phyloP scores from a whole-genome alignment of 2,888 invertebrate species.

The Drosophila engyochracea region DNA sequence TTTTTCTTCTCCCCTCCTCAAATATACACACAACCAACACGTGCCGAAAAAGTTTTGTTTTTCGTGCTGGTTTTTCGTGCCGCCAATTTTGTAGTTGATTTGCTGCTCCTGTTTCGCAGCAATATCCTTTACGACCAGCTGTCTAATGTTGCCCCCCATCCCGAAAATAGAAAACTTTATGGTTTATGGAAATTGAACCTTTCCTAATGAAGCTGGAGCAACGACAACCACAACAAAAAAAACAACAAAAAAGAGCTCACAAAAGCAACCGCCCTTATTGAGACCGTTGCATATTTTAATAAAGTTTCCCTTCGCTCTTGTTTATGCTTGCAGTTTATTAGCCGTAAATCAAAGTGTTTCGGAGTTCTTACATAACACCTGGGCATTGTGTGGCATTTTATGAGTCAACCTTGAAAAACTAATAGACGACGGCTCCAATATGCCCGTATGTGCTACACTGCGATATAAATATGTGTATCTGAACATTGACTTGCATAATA shows the following conservation, averaged over 20 bases:
- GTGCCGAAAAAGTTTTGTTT: slow-evolving; percentile 54
- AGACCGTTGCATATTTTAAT: slow-evolving; percentile 77
- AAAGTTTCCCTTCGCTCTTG: slow-evolving; percentile 58
- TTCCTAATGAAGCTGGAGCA: slow-evolving; percentile 65
- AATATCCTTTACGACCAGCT: slow-evolving; percentile 67
- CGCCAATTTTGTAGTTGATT: slow-evolving; percentile 65
- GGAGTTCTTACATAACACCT: slow-evolving; percentile 61
- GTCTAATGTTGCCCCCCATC: slow-evolving; percentile 52
- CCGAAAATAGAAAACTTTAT: slow-evolving; percentile 55
- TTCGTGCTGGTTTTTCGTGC: slow-evolving; percentile 20
- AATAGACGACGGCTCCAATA: slow-evolving; percentile 15
- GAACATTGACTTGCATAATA: not conserved
- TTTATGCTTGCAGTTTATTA: slow-evolving; percentile 73
- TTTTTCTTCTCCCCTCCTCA: slow-evolving; percentile 31
- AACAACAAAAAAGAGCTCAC: not conserved
- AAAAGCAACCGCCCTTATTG: slow-evolving; percentile 27
- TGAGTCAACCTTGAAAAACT: slow-evolving; percentile 41
- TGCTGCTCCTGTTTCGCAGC: slow-evolving; percentile 55
- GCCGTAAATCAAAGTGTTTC: slow-evolving; percentile 68
- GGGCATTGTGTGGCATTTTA: slow-evolving; percentile 55
- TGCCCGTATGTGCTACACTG: not conserved
- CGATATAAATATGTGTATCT: not conserved
- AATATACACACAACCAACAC: slow-evolving; percentile 26
- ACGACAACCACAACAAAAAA: slow-evolving; percentile 18
- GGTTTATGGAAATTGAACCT: slow-evolving; percentile 81